phyloP scores from a whole-genome alignment of 2,888 invertebrate genomes.

The Philereme transversata region DNA sequence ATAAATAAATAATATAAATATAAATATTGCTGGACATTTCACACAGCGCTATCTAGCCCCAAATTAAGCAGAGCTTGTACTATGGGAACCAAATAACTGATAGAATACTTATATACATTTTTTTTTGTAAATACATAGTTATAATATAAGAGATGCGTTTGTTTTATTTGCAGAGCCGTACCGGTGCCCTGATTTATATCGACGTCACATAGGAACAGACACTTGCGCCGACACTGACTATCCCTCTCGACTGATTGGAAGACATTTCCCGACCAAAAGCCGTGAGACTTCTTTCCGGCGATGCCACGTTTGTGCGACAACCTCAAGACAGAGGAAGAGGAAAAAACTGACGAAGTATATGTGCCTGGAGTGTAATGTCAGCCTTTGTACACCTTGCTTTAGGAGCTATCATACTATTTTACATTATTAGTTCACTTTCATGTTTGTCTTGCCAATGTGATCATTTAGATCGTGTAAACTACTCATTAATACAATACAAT shows the following conservation, averaged over 20 bases:
- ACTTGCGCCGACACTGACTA: constrained; percentile 25
- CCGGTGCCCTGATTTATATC: constrained; percentile 9
- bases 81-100: too few relatives aligned
- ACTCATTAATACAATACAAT: too few relatives aligned
- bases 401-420: constrained; percentile 27
- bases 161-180: constrained; percentile 10
- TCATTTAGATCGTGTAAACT: too few relatives aligned
- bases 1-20: too few relatives aligned
- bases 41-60: too few relatives aligned
- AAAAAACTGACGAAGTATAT: constrained; percentile 21
- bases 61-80: too few relatives aligned
- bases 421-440: constrained; percentile 12
- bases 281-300: constrained; percentile 5
- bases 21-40: too few relatives aligned
- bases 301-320: constrained; percentile 27
- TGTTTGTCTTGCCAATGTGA: too few relatives aligned
- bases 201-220: constrained; percentile 22
- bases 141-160: neutral
- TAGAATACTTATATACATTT: too few relatives aligned
- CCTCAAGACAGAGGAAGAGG: constrained; percentile 18
- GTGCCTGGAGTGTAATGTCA: constrained; percentile 26
- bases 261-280: constrained; percentile 21
- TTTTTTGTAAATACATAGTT: too few relatives aligned
- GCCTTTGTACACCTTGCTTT: constrained; percentile 23
- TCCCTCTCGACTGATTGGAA: constrained; percentile 26